Percentiles rank a stretch among this genome's conserved stretches.
Evolutionary conservation across 2,113 vertebrate genomes (phyloP).

Genomic region (Paradisaea rubra): DNA sequence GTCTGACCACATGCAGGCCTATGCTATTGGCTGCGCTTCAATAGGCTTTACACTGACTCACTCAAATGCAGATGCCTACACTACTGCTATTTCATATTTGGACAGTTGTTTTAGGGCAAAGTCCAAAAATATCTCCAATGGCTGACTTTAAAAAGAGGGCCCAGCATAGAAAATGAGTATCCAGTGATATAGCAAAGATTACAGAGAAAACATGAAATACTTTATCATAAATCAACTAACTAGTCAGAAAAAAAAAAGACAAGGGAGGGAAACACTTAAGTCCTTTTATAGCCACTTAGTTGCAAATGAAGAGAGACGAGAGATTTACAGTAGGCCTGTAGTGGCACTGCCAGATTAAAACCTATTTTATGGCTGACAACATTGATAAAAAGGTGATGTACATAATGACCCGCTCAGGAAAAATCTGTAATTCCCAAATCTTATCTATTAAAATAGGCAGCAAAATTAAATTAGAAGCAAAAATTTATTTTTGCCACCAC

Average conservation of each 20-base stretch:
- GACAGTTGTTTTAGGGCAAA: neutral
- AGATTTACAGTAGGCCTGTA: neutral
- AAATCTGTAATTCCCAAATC: neutral
- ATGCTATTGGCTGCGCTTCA: neutral
- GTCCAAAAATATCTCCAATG: neutral
- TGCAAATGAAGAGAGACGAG: neutral
- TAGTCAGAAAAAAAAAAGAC: neutral
- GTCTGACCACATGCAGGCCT: neutral
- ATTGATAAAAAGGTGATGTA: neutral
- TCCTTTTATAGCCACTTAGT: neutral
- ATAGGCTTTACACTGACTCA: neutral
- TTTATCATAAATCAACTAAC: neutral
- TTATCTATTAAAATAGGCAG: neutral
- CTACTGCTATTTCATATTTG: neutral
- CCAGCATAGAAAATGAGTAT: neutral
- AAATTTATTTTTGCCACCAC: neutral
- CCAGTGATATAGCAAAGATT: neutral
- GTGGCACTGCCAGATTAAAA: neutral
- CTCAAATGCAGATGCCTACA: neutral
- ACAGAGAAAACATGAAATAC: neutral
- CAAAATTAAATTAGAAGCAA: neutral
- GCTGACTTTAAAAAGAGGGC: neutral
- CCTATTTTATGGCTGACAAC: neutral
- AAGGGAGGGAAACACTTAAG: neutral
- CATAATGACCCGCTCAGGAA: neutral